Evolutionary conservation across 2,113 vertebrate genomes (phyloP).

Genomic region (Plotosus lineatus): DNA sequence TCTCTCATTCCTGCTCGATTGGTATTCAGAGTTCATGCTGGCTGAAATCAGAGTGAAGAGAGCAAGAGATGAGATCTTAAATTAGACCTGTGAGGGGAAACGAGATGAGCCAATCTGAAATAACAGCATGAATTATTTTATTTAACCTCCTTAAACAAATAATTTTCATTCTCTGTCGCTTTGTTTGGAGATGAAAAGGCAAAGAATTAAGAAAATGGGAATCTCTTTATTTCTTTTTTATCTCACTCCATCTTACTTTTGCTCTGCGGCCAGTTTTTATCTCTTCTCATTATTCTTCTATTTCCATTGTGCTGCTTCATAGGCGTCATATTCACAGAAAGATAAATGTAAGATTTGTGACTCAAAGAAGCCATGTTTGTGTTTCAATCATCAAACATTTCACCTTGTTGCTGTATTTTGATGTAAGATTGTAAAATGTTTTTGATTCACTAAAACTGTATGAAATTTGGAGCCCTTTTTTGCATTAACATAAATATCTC

Average conservation of each 20-base stretch:
- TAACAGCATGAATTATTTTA: conserved; percentile 62
- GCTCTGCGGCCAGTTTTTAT: conserved; percentile 1
- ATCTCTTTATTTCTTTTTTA: conserved; percentile 39
- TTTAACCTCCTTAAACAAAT: conserved; percentile 43
- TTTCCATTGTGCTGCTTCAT: conserved; percentile 3
- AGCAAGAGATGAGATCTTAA: conserved; percentile 70
- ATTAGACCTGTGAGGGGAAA: conserved; percentile 66
- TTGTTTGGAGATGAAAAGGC: conserved; percentile 41
- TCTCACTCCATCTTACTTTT: conserved; percentile 8
- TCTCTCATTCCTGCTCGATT: conserved; percentile 53
- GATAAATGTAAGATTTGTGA: not conserved
- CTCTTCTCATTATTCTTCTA: not conserved
- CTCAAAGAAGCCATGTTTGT: not conserved
- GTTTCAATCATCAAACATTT: not conserved
- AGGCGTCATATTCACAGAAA: not conserved
- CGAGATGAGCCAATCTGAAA: conserved; percentile 53
- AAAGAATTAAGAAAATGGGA: conserved; percentile 52
- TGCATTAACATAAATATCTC: not conserved
- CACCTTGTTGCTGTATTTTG: not conserved
- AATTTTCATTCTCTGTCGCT: conserved; percentile 39
- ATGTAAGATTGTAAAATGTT: not conserved
- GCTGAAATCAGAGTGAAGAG: conserved; percentile 66
- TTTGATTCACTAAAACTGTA: not conserved
- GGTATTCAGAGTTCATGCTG: conserved; percentile 66
- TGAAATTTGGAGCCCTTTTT: not conserved